These are phyloP conservation scores for Epinotia ramella DNA, from an alignment of 2,888 invertebrate genomes.

Conservation along the genomic window DNA sequence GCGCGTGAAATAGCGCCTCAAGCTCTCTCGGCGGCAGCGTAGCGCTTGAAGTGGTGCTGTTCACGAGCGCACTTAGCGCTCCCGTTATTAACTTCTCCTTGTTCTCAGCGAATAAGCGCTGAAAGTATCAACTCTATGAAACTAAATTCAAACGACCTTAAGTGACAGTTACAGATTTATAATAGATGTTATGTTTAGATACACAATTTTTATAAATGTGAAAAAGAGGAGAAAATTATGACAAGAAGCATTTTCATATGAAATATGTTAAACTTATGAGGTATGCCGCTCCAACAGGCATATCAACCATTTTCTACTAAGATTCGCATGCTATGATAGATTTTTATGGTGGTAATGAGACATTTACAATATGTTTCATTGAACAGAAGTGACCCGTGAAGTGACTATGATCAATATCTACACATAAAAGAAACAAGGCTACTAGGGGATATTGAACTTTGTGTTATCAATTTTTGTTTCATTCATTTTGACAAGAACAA, in stretches of 20 bases:
- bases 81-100: constrained; percentile 98
- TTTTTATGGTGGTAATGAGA: neutral
- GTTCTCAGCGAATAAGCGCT: constrained; percentile 99
- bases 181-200: neutral
- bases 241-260: neutral
- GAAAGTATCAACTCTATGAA: constrained; percentile 56
- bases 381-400: neutral
- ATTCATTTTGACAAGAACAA: neutral
- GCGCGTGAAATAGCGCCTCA: constrained; percentile 97
- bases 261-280: too few species aligned
- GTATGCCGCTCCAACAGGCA: too few species aligned
- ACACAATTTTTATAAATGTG: neutral
- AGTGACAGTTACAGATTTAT: neutral
- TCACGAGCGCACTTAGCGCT: constrained; percentile 92
- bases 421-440: neutral
- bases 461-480: neutral
- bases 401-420: neutral
- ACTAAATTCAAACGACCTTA: neutral
- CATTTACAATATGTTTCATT: neutral
- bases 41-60: constrained; percentile 66
- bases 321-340: neutral
- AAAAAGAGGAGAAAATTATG: neutral
- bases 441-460: neutral
- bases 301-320: neutral
- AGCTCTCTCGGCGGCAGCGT: constrained; percentile 89